Base-by-base conservation (phyloP, 2,797 vertebrate genomes). In the Astyanax mexicanus region DNA sequence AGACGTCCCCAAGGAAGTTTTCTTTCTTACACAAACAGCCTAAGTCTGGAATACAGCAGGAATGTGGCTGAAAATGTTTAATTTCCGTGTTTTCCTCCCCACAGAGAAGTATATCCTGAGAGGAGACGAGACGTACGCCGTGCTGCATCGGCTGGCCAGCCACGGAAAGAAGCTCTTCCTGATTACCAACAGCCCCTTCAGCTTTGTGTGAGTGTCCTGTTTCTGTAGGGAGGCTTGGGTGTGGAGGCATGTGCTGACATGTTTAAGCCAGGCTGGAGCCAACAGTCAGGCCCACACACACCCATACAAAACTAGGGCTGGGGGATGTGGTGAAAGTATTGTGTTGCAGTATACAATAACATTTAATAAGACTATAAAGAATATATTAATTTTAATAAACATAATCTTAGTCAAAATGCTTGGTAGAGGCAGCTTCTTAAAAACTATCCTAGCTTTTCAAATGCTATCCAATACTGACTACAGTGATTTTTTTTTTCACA, bases 181-280 rank as follows among this genome's bases (percentile, higher is more conserved):
- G 69, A 95, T 96, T 74, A 84, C 83, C 10, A 96, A 96, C 89
- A 96, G 95, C 75, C 95, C 95, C 60, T 96, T 94, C 84, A 94
- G 93, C 87, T 95, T 96, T 83, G 95, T 95, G 95, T 96, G 81
- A 93, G 95, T 91, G 15, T 19, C 35, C 3, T 23, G 7, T 25
- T 25, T 23, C 11, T 52, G 17, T n/a, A 7, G 25, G 8, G 0
- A 4, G 19, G 10, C 6, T 23, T 62, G 37, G 9, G 60, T 60
- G 45, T 49, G 38, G 17, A 27, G 29, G 51, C 35, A 4, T 58
- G 40, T 19, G 15, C 37, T 45, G 21, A 47, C 37, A 40, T 25
- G 45, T 64, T 37, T 0, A 29, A 47, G 51, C 13, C 21, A n/a
- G 35, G 55, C 55, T 32, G 29, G 17, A 32, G 57, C 57, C 29